phyloP scores from a whole-genome alignment of 2,888 invertebrate genomes.

The Gisinianus flammeolus region DNA sequence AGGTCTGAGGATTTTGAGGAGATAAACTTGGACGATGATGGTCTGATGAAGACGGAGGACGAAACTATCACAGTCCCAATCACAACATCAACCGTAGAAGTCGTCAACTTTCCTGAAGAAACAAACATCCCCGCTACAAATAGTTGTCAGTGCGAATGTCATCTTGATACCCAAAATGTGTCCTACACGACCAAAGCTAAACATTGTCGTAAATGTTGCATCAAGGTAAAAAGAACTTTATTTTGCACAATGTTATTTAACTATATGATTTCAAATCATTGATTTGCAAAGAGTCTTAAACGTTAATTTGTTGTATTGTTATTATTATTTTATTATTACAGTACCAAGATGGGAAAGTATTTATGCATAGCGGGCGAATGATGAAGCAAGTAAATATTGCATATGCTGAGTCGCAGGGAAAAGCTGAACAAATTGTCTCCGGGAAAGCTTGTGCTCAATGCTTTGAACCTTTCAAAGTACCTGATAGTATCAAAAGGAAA shows the following conservation, averaged over 20 bases:
- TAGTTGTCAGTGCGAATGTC: conserved; percentile 55
- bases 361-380: conserved; percentile 73
- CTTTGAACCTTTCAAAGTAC: conserved; percentile 35
- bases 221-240: conserved; percentile 51
- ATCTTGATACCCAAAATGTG: conserved; percentile 44
- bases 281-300: no score
- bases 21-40: conserved; percentile 50
- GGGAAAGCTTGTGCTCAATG: conserved; percentile 37
- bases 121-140: conserved; percentile 48
- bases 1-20: conserved; percentile 51
- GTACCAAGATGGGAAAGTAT: conserved; percentile 79
- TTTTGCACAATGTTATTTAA: no score
- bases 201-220: conserved; percentile 55
- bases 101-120: conserved; percentile 54
- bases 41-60: not conserved
- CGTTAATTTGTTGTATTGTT: conserved; percentile 3
- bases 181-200: conserved; percentile 45
- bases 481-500: conserved; percentile 8
- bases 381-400: conserved; percentile 71
- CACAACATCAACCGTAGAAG: conserved; percentile 40
- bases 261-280: no score
- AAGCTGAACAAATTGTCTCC: conserved; percentile 40
- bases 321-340: conserved; percentile 62
- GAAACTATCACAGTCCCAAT: conserved; percentile 27
- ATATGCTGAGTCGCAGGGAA: conserved; percentile 44